phyloP scores from a whole-genome alignment of 2,888 invertebrate species.

The Eupithecia dodoneata region DNA sequence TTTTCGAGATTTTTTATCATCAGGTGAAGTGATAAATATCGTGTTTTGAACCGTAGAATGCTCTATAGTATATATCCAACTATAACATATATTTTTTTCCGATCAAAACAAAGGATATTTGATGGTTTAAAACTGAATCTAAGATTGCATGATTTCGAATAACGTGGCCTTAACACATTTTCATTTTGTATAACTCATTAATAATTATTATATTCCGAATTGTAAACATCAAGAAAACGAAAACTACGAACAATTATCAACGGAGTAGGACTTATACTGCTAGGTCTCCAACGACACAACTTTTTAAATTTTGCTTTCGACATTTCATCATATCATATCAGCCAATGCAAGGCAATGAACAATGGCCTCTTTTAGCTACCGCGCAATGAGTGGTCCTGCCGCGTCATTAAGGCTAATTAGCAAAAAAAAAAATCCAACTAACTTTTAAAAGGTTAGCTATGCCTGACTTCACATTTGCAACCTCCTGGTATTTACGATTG shows the following conservation, averaged over 20 bases:
- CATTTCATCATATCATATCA: background rate
- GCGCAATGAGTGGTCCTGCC: background rate
- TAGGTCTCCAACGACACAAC: background rate
- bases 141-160: too few species aligned
- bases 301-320: background rate
- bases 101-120: too few species aligned
- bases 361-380: background rate
- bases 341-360: background rate
- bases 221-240: background rate
- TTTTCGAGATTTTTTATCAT: too few species aligned
- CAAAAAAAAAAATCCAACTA: background rate
- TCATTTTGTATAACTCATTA: too few species aligned
- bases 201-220: background rate
- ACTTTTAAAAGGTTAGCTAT: background rate
- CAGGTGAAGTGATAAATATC: too few species aligned
- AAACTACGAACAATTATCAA: background rate
- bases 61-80: too few species aligned
- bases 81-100: too few species aligned
- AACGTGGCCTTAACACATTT: too few species aligned
- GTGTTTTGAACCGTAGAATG: too few species aligned
- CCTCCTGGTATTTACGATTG: slow-evolving; percentile 19
- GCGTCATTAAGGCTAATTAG: background rate
- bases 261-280: background rate
- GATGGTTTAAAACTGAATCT: too few species aligned
- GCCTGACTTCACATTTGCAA: background rate